phyloP scores from a whole-genome alignment of 2,797 vertebrate species.

The Falco berigora region DNA sequence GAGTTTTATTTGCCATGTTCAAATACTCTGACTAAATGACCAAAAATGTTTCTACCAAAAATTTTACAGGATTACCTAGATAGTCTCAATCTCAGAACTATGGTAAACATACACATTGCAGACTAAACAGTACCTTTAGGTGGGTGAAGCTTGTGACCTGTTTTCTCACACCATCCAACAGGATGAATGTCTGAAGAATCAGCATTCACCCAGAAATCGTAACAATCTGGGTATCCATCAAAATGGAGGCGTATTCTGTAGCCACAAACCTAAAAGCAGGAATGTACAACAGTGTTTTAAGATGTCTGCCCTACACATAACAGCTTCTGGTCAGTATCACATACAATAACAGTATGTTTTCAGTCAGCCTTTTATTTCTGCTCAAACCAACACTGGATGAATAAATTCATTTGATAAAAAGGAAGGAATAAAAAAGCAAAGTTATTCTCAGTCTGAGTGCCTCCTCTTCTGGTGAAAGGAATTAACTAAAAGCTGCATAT shows the following conservation, averaged over 20 bases:
- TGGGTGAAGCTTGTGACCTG: slow-evolving; percentile 81
- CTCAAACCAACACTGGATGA: not conserved
- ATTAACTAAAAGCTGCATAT: not conserved
- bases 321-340: not conserved
- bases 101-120: not conserved
- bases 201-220: slow-evolving; percentile 86
- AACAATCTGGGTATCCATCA: slow-evolving; percentile 83
- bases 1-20: not conserved
- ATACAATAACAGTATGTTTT: not conserved
- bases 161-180: slow-evolving; percentile 87
- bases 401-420: not conserved
- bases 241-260: slow-evolving; percentile 85
- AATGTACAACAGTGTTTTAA: not conserved
- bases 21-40: not conserved
- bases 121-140: slow-evolving; percentile 77
- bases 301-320: not conserved
- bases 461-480: not conserved
- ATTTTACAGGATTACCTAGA: not conserved
- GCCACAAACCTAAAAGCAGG: slow-evolving; percentile 77
- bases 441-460: not conserved
- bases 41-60: not conserved
- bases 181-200: slow-evolving; percentile 85
- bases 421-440: not conserved
- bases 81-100: not conserved
- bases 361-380: not conserved